phyloP scores from a whole-genome alignment of 2,888 invertebrate genomes.

The Chrysolina americana region DNA sequence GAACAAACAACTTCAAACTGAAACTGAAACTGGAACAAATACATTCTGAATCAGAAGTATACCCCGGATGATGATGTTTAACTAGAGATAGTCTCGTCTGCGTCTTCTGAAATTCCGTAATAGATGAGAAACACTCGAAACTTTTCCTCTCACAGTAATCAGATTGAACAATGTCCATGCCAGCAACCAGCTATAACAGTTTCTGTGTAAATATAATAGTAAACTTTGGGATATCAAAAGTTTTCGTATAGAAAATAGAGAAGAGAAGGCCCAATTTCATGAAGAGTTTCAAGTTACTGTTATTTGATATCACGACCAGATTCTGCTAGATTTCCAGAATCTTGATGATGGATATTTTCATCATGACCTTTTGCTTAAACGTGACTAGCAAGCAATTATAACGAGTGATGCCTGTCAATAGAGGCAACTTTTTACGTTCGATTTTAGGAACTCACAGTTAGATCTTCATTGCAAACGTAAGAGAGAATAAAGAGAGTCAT shows the following conservation, averaged over 20 bases:
- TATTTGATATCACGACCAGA: neutral
- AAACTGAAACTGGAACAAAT: conserved; percentile 5
- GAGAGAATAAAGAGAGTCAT: no score
- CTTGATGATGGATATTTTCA: no score
- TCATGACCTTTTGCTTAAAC: no score
- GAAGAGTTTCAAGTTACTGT: neutral
- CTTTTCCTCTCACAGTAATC: conserved; percentile 19
- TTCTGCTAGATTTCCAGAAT: neutral
- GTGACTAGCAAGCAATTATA: no score
- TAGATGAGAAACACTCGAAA: conserved; percentile 5
- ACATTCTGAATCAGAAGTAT: conserved; percentile 1
- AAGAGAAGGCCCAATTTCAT: neutral
- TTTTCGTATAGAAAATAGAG: neutral
- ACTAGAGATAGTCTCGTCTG: conserved; percentile 2
- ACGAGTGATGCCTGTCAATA: no score
- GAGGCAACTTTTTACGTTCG: no score
- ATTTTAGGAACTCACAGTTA: no score
- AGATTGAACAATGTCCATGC: conserved; percentile 6
- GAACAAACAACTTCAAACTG: neutral
- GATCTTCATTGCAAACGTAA: no score
- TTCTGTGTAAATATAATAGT: conserved; percentile 1
- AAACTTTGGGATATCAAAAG: conserved; percentile 2
- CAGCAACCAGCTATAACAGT: conserved; percentile 16
- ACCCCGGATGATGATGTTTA: conserved; percentile 7
- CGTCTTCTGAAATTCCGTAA: conserved; percentile 14